Evolutionary conservation across 2,888 invertebrate genomes (phyloP), one percentile per base, ranked within the genome.

Genomic region (Periphyllus acericola): DNA sequence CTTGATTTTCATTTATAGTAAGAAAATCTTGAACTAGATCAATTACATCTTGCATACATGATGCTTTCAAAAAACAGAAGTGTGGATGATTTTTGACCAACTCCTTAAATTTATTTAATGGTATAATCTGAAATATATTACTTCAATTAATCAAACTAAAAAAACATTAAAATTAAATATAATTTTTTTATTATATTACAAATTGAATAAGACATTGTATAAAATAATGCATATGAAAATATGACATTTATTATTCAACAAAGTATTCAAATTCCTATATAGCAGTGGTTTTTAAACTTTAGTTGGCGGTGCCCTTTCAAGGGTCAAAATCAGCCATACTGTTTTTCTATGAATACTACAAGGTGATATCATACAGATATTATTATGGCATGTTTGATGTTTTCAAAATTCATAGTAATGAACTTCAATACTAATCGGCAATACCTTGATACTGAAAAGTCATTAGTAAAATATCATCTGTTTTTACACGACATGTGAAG

Each of bases 81-180:
- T 83, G 29, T 75, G 34, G 29, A 83, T 83, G 83, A 14, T 40
- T 14, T 75, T 32, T 40, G 21, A 83, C 40, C 8, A 66, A 32
- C 29, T 66, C 21, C 29, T 75, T 29, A 6, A 83, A 75, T 5
- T 83, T 4, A 8, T 40, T 8, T 29, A 40, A 0, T 29, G n/a
- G 14, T 60, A 83, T 36, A 0, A 3, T 29, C 75, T 83, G 34
- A 40, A 75, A 72, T 9, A 29, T n/a, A n/a, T 52, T 17, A 52
- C 2, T 25, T n/a, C 17, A 55, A 34, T 29, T 76, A 29, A 75
- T 14, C n/a, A n/a, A 14, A n/a, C 9, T 19, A 46, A 11, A 25
- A 55, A 1, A 14, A 3, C 34, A 32, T 11, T 79, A 55, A 55
- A 52, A 52, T 14, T 34, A 76, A 17, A 29, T 40, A 4, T 17